These are phyloP conservation scores for Etia nguti DNA, from an alignment of 2,113 vertebrate species.

Conservation along the genomic window DNA sequence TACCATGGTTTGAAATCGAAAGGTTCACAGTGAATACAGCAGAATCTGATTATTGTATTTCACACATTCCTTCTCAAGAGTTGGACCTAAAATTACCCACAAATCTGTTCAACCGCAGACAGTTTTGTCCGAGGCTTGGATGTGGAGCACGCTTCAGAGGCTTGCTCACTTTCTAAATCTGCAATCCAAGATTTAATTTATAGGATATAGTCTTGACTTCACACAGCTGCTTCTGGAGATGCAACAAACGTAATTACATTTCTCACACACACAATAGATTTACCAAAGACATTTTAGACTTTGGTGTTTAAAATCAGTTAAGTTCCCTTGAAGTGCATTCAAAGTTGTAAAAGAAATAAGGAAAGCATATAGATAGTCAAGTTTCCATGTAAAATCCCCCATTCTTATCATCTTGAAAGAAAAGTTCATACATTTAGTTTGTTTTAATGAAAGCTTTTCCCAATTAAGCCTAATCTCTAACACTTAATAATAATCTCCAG, in stretches of 20 bases:
- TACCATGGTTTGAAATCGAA: not conserved
- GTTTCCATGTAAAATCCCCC: not conserved
- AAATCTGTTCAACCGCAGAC: not conserved
- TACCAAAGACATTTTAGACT: not conserved
- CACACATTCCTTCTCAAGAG: not conserved
- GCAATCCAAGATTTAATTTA: not conserved
- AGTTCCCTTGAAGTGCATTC: not conserved
- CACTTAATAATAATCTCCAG: not conserved
- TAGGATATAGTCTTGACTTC: not conserved
- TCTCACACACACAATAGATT: not conserved
- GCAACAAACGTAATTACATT: not conserved
- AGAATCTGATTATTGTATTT: not conserved
- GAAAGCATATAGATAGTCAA: not conserved
- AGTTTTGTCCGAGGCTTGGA: not conserved
- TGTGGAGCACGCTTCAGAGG: not conserved
- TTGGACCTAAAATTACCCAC: not conserved
- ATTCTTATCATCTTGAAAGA: not conserved
- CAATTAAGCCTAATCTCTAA: not conserved
- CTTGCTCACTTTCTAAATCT: not conserved
- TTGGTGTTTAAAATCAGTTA: not conserved
- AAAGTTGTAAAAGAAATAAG: not conserved
- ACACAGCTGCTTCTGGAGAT: not conserved
- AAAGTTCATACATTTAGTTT: accelerated
- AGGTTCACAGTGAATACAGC: not conserved
- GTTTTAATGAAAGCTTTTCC: not conserved